phyloP scores from a whole-genome alignment of 2,113 vertebrate species.

The Brienomyrus longianalis region DNA sequence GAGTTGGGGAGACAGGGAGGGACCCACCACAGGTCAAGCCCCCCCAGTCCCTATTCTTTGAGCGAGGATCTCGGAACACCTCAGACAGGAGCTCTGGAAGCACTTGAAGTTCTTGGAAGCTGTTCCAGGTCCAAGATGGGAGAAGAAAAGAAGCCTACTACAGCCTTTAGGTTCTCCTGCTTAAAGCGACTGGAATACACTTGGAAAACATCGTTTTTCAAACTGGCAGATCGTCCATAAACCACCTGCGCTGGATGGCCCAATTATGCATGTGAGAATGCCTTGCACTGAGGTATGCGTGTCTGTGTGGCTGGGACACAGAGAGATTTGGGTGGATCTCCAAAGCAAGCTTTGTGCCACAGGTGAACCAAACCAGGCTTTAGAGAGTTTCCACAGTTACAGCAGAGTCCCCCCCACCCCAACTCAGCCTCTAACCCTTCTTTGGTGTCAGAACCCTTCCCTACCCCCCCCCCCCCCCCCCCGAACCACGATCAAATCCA shows the following conservation, averaged over 20 bases:
- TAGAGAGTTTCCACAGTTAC: not conserved
- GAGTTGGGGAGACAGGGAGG: not conserved
- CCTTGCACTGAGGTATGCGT: not conserved
- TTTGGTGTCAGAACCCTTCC: not conserved
- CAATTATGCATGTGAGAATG: not conserved
- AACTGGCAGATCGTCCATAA: not conserved
- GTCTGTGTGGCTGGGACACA: not conserved
- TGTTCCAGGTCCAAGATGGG: not conserved
- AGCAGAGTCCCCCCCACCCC: not conserved
- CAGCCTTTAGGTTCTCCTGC: not conserved
- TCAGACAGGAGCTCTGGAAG: not conserved
- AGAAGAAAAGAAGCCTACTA: not conserved
- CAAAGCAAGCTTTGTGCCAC: not conserved
- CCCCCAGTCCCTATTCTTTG: not conserved
- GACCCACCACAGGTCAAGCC: not conserved
- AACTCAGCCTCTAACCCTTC: not conserved
- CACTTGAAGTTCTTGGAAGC: constrained; percentile 34
- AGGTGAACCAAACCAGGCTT: not conserved
- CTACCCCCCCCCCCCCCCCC: not conserved
- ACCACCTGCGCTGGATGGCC: not conserved
- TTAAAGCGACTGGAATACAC: constrained; percentile 1
- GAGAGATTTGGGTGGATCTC: not conserved
- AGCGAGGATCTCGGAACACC: not conserved
- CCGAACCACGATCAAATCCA: not conserved
- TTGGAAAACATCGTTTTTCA: constrained; percentile 24